phyloP scores from a whole-genome alignment of 1,140 invertebrate genomes.

The Habropoda laboriosa region DNA sequence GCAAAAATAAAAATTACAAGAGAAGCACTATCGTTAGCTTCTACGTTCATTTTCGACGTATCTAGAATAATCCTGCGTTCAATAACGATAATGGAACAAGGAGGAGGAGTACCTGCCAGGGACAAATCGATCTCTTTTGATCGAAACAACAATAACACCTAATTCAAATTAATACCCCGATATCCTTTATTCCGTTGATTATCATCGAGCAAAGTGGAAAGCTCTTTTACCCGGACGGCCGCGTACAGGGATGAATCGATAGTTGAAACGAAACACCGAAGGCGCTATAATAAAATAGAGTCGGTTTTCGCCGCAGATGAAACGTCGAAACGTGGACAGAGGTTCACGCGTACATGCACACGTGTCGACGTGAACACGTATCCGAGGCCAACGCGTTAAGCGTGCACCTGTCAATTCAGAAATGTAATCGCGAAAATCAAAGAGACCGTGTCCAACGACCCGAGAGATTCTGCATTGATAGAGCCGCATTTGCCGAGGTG shows the following conservation, averaged over 20 bases:
- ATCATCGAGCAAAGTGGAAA: conserved; percentile 8
- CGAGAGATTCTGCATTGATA: conserved; percentile 55
- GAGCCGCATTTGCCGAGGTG: conserved; percentile 63
- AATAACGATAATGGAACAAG: no score
- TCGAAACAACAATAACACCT: neutral
- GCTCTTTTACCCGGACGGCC: neutral
- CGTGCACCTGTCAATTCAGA: conserved; percentile 60
- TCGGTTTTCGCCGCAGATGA: conserved; percentile 24
- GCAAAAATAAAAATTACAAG: neutral
- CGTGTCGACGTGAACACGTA: conserved; percentile 5
- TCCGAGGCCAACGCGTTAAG: conserved; percentile 15
- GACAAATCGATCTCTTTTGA: no score
- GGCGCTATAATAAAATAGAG: conserved; percentile 40
- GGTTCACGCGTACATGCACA: conserved; percentile 23
- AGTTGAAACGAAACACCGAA: neutral
- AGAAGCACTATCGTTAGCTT: no score
- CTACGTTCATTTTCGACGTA: no score
- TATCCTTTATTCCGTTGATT: neutral
- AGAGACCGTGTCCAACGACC: conserved; percentile 59
- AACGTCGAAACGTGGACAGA: conserved; percentile 11
- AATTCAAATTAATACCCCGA: neutral
- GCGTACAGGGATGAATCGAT: conserved; percentile 15
- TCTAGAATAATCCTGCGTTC: no score
- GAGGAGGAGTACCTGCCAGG: no score
- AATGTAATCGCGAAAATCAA: conserved; percentile 70